Evolutionary conservation across 2,113 vertebrate species (phyloP).

Genomic region (Sylvicapra grimmia): DNA sequence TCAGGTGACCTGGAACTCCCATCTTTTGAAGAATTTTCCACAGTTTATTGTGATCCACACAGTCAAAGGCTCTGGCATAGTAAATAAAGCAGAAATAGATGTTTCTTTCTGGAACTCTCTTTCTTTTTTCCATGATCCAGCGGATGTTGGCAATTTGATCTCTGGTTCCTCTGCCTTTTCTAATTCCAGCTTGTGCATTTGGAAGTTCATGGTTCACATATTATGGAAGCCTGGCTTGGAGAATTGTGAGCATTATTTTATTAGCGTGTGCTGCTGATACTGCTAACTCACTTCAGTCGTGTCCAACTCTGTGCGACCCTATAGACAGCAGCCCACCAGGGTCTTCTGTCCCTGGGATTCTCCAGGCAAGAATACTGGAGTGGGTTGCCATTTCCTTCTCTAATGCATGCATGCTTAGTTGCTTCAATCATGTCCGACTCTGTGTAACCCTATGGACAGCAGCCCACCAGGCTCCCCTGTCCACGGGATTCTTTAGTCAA

Average conservation of each 20-base stretch:
- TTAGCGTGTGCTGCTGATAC: background rate
- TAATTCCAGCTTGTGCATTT: background rate
- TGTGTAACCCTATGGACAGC: background rate
- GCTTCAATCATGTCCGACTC: background rate
- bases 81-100: background rate
- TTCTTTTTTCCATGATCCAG: background rate
- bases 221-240: background rate
- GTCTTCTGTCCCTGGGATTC: background rate
- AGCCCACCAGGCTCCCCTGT: background rate
- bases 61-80: background rate
- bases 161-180: background rate
- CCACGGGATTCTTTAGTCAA: background rate
- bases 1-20: background rate
- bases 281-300: background rate
- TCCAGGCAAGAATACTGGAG: background rate
- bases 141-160: background rate
- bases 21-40: background rate
- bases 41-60: background rate
- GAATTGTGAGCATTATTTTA: background rate
- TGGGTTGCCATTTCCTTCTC: background rate
- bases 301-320: background rate
- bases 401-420: background rate
- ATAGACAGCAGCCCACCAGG: background rate
- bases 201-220: background rate
- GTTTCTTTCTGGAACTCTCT: background rate